Base-by-base conservation (phyloP, 2,797 vertebrate genomes). In the Streptopelia turtur region DNA sequence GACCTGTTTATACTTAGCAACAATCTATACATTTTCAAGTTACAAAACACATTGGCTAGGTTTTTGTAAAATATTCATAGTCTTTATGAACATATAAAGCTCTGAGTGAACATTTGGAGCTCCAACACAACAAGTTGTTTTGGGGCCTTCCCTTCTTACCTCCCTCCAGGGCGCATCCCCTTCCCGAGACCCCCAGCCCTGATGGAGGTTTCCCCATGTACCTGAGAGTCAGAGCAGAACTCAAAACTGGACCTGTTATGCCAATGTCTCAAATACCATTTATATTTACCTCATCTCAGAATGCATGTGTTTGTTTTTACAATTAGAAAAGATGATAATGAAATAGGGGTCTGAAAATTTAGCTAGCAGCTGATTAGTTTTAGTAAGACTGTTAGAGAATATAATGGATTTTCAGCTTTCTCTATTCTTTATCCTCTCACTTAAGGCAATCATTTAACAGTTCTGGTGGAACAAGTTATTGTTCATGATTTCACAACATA, bases 331-430 rank as follows among this genome's bases (percentile, higher is more conserved):
- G 87, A 97, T 92, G 83, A 96, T 96, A 55, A 95, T 95, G 89
- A 98, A 97, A 97, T 64, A 91, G 91, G 98, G 90, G 96, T 98
- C 96, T 97, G 97, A 97, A 98, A 96, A 97, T 98, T 97, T 97
- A 97, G 94, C 97, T 97, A 97, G 92, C 96, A 97, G 97, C 95
- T 98, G 98, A 98, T 98, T 98, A 98, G 96, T 97, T 97, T 92
- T 93, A 97, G 92, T 97, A 96, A 96, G 93, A 97, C 92, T 97
- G 87, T 97, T 98, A 93, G 88, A 95, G 49, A 93, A 81, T 69
- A 86, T 97, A 98, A 98, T 97, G 92, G 95, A 96, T 97, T 97
- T 97, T 97, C 84, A 95, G 92, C 75, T 93, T 98, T 97, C 90
- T 95, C 89, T 97, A 33, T 97, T 96, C 96, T 97, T 97, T 94